Evolutionary conservation across 2,888 invertebrate genomes (phyloP).

Genomic region (Adineta ricciae): DNA sequence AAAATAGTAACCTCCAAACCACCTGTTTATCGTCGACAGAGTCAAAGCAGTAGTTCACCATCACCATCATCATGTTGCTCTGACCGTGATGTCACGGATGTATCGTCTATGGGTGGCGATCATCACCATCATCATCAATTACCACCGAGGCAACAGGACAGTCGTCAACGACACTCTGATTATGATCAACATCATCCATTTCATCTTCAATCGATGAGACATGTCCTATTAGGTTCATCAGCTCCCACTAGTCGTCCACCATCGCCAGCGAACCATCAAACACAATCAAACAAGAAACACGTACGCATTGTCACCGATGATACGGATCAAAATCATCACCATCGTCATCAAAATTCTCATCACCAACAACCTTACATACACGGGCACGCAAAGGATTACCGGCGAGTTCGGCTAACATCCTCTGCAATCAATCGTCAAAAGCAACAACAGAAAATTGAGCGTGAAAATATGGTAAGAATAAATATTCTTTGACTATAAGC

Average conservation of each 20-base stretch:
- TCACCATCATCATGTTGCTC: not conserved
- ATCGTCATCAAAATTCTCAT: not conserved
- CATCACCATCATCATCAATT: not conserved
- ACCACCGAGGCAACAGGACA: not conserved
- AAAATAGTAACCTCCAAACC: not conserved
- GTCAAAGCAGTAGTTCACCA: not conserved
- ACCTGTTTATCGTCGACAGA: constrained; percentile 2
- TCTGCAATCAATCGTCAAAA: constrained; percentile 31
- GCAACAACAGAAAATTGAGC: constrained; percentile 32
- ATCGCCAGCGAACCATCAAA: not conserved
- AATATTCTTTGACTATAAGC: not conserved
- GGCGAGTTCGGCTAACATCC: constrained; percentile 27
- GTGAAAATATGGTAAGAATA: constrained; percentile 23
- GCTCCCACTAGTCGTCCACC: not conserved
- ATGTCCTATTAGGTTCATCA: not conserved
- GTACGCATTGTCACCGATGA: not conserved
- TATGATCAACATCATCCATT: not conserved
- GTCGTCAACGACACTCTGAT: not conserved
- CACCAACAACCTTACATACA: not conserved
- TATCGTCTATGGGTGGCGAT: not conserved
- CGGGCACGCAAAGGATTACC: not conserved
- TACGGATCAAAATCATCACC: not conserved
- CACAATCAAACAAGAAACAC: not conserved
- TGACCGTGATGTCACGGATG: not conserved
- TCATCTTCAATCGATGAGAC: not conserved